phyloP scores from a whole-genome alignment of 2,113 vertebrate genomes.

The Takifugu bimaculatus region DNA sequence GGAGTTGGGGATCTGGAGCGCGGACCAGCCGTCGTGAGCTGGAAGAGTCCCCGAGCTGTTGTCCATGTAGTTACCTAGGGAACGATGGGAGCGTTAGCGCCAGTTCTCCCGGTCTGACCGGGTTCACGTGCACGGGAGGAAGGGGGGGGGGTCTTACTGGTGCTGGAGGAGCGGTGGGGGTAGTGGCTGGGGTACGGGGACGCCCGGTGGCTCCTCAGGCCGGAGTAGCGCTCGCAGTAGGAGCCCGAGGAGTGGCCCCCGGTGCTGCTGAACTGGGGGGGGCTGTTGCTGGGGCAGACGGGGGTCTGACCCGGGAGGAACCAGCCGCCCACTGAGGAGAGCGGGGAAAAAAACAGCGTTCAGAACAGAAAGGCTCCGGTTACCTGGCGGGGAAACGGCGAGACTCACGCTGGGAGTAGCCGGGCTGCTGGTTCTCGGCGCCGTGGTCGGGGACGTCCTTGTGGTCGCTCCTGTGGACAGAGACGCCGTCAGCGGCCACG shows the following conservation, averaged over 20 bases:
- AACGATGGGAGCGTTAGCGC: background rate
- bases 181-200: conserved; percentile 78
- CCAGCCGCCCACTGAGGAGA: conserved; percentile 75
- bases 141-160: conserved; percentile 60
- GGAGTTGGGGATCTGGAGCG: conserved; percentile 77
- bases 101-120: background rate
- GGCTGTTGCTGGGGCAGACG: conserved; percentile 78
- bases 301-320: conserved; percentile 75
- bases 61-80: conserved; percentile 77
- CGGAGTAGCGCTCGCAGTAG: conserved; percentile 79
- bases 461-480: conserved; percentile 73
- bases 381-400: background rate
- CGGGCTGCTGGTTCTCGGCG: conserved; percentile 72
- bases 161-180: conserved; percentile 70
- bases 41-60: conserved; percentile 65
- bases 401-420: conserved; percentile 77
- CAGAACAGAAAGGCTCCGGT: background rate
- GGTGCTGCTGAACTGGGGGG: conserved; percentile 72
- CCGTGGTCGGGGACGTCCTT: conserved; percentile 73
- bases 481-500: background rate
- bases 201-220: conserved; percentile 71
- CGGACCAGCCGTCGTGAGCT: conserved; percentile 77
- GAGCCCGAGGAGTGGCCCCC: conserved; percentile 73
- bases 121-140: no score
- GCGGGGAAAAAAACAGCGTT: background rate